Evolutionary conservation across 30 jellyfish, hydroid and myxozoan species (phyloP).

Genomic region (Aurelia sp.): DNA sequence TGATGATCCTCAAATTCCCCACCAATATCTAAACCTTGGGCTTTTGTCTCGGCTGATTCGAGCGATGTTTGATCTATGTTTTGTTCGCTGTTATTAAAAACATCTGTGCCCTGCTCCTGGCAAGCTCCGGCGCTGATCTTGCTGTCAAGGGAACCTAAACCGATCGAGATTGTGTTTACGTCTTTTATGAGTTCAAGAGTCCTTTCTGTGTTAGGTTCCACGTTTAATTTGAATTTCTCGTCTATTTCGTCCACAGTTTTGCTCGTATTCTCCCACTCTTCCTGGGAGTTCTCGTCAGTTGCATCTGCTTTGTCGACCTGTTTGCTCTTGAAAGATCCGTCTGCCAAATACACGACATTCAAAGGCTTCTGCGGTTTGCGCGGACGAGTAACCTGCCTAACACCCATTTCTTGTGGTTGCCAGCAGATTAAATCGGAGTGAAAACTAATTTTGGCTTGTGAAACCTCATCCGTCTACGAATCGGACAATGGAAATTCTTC

Average conservation of each 20-base stretch:
- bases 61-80: background rate
- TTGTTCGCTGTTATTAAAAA: background rate
- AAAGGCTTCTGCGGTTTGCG: conserved; percentile 64
- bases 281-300: background rate
- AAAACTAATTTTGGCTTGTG: conserved; percentile 58
- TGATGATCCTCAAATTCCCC: background rate
- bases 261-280: background rate
- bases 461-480: conserved; percentile 45
- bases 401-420: conserved; percentile 74
- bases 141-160: background rate
- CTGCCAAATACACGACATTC: conserved; percentile 52
- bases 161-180: background rate
- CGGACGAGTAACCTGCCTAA: conserved; percentile 63
- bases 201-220: background rate
- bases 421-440: conserved; percentile 40
- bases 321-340: conserved; percentile 25
- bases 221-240: background rate
- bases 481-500: conserved; percentile 30
- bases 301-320: conserved; percentile 21
- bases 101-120: background rate
- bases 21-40: background rate
- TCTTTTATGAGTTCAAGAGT: background rate
- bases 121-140: background rate
- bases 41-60: background rate
- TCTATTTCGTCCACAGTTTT: background rate